Evolutionary conservation across 2,888 invertebrate species (phyloP).

Genomic region (Tineola bisselliella): DNA sequence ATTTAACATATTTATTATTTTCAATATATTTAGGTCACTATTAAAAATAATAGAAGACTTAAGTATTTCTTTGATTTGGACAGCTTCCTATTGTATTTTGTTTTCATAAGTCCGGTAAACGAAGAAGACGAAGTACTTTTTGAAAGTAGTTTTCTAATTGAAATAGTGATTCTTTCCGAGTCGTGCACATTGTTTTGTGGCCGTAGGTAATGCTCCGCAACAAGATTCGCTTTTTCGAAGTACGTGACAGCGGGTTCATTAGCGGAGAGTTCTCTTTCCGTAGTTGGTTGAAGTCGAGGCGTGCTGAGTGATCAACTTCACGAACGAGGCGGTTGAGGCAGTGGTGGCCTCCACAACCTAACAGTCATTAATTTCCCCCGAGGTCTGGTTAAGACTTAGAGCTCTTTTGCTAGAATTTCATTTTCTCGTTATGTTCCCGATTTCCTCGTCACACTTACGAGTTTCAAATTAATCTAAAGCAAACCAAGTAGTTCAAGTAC

Average conservation of each 20-base stretch:
- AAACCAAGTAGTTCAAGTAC: background rate
- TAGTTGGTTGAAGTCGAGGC: slow-evolving; percentile 4
- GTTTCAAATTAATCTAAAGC: slow-evolving; percentile 20
- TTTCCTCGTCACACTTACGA: slow-evolving; percentile 18
- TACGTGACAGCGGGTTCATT: slow-evolving; percentile 14
- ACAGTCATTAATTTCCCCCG: slow-evolving; percentile 31
- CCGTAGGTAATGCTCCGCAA: slow-evolving; percentile 10
- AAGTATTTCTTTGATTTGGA: too few relatives aligned
- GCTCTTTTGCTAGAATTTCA: slow-evolving; percentile 27
- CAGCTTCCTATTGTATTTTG: background rate
- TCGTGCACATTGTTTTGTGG: slow-evolving; percentile 3
- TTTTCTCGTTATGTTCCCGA: slow-evolving; percentile 21
- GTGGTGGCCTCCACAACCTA: background rate
- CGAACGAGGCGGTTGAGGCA: background rate
- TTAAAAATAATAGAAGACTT: too few relatives aligned
- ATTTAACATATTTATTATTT: too few relatives aligned
- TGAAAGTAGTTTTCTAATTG: slow-evolving; percentile 1
- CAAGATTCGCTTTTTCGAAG: slow-evolving; percentile 13
- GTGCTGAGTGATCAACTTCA: slow-evolving; percentile 13
- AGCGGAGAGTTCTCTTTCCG: slow-evolving; percentile 6
- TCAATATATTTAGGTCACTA: too few relatives aligned
- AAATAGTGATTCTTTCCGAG: background rate
- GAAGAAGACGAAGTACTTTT: background rate
- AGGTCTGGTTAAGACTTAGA: slow-evolving; percentile 24
- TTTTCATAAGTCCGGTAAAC: background rate